These are phyloP conservation scores for Herminia tarsipennalis DNA, from an alignment of 2,888 invertebrate species.

Conservation along the genomic window DNA sequence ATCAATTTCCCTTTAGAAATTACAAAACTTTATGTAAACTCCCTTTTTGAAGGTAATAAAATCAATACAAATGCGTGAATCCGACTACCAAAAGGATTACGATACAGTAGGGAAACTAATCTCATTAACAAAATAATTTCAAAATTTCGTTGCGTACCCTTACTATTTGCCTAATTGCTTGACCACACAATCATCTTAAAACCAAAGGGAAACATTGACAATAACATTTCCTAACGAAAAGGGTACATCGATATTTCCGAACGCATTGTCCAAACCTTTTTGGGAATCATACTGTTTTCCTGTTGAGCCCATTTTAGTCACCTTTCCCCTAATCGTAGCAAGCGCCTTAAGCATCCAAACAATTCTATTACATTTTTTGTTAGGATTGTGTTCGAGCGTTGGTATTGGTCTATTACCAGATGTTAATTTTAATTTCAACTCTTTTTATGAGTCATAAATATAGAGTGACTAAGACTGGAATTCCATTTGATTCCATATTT, in stretches of 20 bases:
- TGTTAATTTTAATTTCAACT: too few relatives aligned
- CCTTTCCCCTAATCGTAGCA: slow-evolving; percentile 66
- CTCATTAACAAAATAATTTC: slow-evolving; percentile 1
- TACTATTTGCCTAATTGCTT: slow-evolving; percentile 36
- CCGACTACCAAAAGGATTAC: too few relatives aligned
- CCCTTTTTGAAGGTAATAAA: too few relatives aligned
- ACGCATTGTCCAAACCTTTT: slow-evolving; percentile 59
- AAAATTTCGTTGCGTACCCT: slow-evolving; percentile 7
- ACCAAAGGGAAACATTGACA: slow-evolving; percentile 55
- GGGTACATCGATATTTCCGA: slow-evolving; percentile 60
- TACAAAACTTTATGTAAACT: too few relatives aligned
- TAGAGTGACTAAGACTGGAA: too few relatives aligned
- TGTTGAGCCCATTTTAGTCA: slow-evolving; percentile 55
- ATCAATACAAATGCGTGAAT: too few relatives aligned
- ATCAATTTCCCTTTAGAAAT: too few relatives aligned
- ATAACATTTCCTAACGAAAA: slow-evolving; percentile 50
- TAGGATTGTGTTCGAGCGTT: slow-evolving; percentile 16
- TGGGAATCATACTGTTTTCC: slow-evolving; percentile 66
- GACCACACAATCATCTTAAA: slow-evolving; percentile 55
- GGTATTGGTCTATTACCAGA: neutral
- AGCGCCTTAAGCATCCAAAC: slow-evolving; percentile 56
- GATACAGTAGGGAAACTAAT: slow-evolving; percentile 7
- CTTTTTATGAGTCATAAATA: too few relatives aligned
- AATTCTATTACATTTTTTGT: slow-evolving; percentile 39
- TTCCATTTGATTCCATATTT: too few relatives aligned